Base-by-base conservation (phyloP, 2,797 vertebrate species). In the Diceros bicornis region DNA sequence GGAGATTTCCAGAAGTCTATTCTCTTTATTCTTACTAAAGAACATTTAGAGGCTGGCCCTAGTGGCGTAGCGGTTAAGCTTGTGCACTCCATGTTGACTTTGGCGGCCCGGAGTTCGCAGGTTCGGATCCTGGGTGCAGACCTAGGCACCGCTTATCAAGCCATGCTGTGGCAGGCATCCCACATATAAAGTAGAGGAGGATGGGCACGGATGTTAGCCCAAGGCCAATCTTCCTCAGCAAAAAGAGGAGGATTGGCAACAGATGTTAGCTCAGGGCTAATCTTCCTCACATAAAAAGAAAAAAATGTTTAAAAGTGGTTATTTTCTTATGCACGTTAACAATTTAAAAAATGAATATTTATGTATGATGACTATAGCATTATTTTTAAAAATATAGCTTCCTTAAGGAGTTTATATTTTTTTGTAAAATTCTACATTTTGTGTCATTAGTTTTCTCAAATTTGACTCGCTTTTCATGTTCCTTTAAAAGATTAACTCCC, bases 401-500 rank as follows among this genome's bases (percentile, higher is more conserved):
- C 23, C 66, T 93, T 75, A 86, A 79, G 23, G 41, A 69, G 29
- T 77, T 87, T 18, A 50, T 95, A 79, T 72, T 81, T 86, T 69
- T 95, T 94, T 37, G 1, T 50, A 72, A 66, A 81, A 74, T 90
- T 88, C 34, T 85, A 10, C 37, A 78, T 90, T 96, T 95, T 96
- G 18, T 6, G 32, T 88, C 59, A 57, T 21, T 89, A 44, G 44
- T 85, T 96, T 79, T 96, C 9, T 77, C 44, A 95, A 77, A 84
- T 61, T 96, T 88, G 34, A 34, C 18, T 79, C 34, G 62, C 25
- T 61, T 93, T 88, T 85, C 13, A 69, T 44, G 57, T 96, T 89
- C 29, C 78, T 94, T 94, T 90, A 85, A 88, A 87, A 89, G 47
- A 96, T 93, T 96, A 94, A 77, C 61, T 88, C 77, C 84, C 44